Evolutionary conservation across 2,113 vertebrate species (phyloP), one percentile per base, ranked within the genome.

Genomic region (Oryzias curvinotus): DNA sequence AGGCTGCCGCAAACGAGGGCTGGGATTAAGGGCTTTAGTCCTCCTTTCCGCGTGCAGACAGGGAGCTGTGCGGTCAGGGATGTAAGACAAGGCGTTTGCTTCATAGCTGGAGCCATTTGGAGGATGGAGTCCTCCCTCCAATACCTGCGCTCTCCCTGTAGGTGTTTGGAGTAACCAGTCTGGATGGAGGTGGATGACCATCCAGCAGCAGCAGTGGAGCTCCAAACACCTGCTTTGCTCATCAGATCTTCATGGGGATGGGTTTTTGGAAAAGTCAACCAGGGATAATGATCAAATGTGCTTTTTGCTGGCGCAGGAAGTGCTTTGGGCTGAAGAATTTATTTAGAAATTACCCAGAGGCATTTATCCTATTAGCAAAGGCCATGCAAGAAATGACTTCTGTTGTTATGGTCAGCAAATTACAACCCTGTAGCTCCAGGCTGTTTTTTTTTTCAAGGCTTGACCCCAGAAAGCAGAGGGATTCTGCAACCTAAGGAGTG

Each of bases 21-120:
- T 7, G 50, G 79, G 86, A 91, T 91, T 89, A 87, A 82, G 67
- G 78, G 82, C 83, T 88, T 91, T 85, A 73, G 68, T 82, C 67
- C 57, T 69, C 76, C 65, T 65, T 23, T 75, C 72, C 71, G 65
- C 46, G 81, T 83, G 64, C 81, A 87, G 68, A 48, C 61, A 19
- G 69, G 55, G 61, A 72, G 83, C 71, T 70, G 43, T 52, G 78
- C 68, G 68, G 78, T 72, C 60, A 68, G 65, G 58, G 73, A 84
- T 65, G 65, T 75, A 71, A 84, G 75, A 78, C 74, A 51, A 71
- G 68, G 73, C 68, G 15, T 82, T 86, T 78, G 61, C 77, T 65
- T 67, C 68, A 41, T 78, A 66, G 65, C 66, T 12, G 25, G 75
- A 60, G 57, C 47, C 70, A 45, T 75, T 82, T 73, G 78, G 66